Conservation (phyloP, 2,113 vertebrate species). For the Hiodon tergisus region DNA sequence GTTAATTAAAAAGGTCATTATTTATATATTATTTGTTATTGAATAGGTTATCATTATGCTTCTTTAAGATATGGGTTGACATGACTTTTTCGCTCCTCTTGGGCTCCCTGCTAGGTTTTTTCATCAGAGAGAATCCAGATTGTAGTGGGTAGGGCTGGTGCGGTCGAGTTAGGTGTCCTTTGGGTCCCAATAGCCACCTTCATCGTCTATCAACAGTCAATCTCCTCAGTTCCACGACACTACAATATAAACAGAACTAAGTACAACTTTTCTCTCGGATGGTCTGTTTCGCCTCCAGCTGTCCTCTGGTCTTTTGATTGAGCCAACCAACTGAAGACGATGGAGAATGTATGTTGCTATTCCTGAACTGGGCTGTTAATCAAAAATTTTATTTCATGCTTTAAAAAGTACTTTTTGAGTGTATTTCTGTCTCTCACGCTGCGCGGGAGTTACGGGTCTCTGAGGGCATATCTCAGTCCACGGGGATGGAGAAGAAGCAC, state of each 20-base stretch:
- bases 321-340: constrained; percentile 24
- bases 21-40: too few relatives aligned
- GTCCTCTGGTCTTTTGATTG: constrained; percentile 38
- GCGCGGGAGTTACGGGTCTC: neutral
- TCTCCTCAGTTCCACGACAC: constrained; percentile 38
- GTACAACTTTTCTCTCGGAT: constrained; percentile 30
- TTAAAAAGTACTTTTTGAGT: neutral
- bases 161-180: constrained; percentile 51
- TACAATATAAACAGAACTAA: constrained; percentile 1
- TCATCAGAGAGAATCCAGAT: constrained; percentile 50
- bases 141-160: constrained; percentile 35
- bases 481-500: too few relatives aligned
- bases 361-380: constrained; percentile 8
- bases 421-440: constrained; percentile 3
- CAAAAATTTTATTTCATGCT: neutral
- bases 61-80: neutral
- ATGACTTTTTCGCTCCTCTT: neutral
- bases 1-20: too few relatives aligned
- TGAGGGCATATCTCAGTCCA: neutral
- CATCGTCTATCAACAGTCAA: constrained; percentile 46
- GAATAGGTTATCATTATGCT: neutral
- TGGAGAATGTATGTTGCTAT: constrained; percentile 10
- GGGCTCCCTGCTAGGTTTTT: constrained; percentile 14
- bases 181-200: constrained; percentile 51
- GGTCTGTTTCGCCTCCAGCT: constrained; percentile 19